phyloP scores from a whole-genome alignment of 2,888 invertebrate species.

The Carcina quercana region DNA sequence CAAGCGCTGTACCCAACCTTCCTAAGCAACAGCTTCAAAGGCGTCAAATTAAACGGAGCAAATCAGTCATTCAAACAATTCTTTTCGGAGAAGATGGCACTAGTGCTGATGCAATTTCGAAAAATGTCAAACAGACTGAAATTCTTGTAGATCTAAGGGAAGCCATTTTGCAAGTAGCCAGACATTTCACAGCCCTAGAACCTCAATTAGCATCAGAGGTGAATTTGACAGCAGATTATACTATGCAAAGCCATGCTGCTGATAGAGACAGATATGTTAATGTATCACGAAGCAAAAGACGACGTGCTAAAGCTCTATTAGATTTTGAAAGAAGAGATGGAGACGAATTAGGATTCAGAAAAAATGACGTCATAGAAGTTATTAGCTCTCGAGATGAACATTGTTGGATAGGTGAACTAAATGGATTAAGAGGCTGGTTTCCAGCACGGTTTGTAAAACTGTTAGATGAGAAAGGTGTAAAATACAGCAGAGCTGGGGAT shows the following conservation, averaged over 20 bases:
- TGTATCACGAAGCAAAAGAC: constrained; percentile 88
- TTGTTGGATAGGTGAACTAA: constrained; percentile 98
- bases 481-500: constrained; percentile 94
- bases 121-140: constrained; percentile 98
- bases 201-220: constrained; percentile 88
- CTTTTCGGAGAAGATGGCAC: constrained; percentile 87
- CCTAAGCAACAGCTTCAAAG: constrained; percentile 93
- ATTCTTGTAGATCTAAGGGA: constrained; percentile 98
- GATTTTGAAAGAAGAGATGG: constrained; percentile 99
- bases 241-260: constrained; percentile 94
- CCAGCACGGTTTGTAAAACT: constrained; percentile 97
- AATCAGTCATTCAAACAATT: constrained; percentile 92
- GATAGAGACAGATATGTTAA: constrained; percentile 97
- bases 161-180: constrained; percentile 91
- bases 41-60: constrained; percentile 91
- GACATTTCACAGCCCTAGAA: constrained; percentile 96
- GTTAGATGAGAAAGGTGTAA: constrained; percentile 87
- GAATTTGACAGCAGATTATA: constrained; percentile 92
- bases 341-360: constrained; percentile 97
- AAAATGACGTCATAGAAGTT: constrained; percentile 98
- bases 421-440: constrained; percentile 97
- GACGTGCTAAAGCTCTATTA: constrained; percentile 95
- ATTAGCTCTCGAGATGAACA: constrained; percentile 98
- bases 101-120: constrained; percentile 90
- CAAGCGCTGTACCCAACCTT: constrained; percentile 90